Conservation (phyloP, 2,113 vertebrate species). For the Cryptoleucopteryx plumbea region DNA sequence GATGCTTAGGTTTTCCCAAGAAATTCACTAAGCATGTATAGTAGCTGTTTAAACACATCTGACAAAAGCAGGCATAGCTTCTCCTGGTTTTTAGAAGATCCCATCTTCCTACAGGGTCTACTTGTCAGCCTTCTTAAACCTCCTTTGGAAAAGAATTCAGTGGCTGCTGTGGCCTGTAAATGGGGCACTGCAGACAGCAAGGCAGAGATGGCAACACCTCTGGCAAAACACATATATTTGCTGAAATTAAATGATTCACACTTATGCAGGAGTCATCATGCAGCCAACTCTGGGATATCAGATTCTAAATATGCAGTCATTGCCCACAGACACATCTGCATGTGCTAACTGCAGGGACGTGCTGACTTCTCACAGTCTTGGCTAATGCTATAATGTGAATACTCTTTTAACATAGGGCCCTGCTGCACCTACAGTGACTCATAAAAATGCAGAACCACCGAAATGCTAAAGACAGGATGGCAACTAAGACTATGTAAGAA, state of each 20-base stretch:
- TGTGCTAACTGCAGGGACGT: not conserved
- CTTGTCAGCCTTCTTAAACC: not conserved
- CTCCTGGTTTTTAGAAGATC: not conserved
- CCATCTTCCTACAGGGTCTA: not conserved
- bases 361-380: not conserved
- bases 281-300: not conserved
- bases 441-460: not conserved
- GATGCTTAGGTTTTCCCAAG: not conserved
- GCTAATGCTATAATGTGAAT: not conserved
- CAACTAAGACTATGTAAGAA: not conserved
- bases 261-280: not conserved
- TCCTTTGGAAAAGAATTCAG: not conserved
- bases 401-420: not conserved
- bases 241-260: not conserved
- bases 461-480: not conserved
- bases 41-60: not conserved
- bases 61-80: not conserved
- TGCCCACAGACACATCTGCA: not conserved
- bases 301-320: not conserved
- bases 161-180: not conserved
- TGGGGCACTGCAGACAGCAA: not conserved
- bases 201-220: not conserved
- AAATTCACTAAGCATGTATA: not conserved
- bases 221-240: not conserved
- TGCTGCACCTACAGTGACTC: not conserved